A percentile compares a stretch with the other conserved stretches of the same genome.
Evolutionary conservation across 2,888 invertebrate species (phyloP).

Genomic region (Itoplectis maculator): DNA sequence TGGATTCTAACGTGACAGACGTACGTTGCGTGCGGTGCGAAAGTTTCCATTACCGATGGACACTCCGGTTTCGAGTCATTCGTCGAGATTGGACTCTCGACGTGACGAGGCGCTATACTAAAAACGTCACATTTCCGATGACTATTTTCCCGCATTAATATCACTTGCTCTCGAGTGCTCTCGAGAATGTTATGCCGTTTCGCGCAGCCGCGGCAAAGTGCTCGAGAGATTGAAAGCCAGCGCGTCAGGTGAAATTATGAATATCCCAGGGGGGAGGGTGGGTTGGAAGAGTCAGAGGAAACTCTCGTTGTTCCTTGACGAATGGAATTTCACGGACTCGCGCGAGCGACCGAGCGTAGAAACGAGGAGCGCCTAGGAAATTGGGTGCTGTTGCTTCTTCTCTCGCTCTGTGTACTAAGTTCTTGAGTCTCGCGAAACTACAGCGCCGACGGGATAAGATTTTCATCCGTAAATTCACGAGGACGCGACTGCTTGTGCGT

Average conservation of each 20-base stretch:
- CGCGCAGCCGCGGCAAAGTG: conserved; percentile 2
- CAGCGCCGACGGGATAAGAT: conserved; percentile 62
- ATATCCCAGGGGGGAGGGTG: neutral
- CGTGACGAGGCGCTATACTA: too few relatives aligned
- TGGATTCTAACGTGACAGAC: neutral
- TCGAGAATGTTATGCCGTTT: conserved; percentile 17
- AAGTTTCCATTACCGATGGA: neutral
- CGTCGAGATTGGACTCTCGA: too few relatives aligned
- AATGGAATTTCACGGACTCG: conserved; percentile 60
- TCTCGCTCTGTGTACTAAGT: conserved; percentile 46
- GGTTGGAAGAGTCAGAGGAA: conserved; percentile 1
- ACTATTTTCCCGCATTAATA: too few relatives aligned
- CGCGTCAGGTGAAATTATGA: conserved; percentile 38
- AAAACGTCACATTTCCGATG: too few relatives aligned
- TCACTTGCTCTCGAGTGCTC: too few relatives aligned
- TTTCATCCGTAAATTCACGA: conserved; percentile 58
- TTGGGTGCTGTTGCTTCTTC: conserved; percentile 25
- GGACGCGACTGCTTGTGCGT: conserved; percentile 57
- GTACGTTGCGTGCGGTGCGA: neutral
- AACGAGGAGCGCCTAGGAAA: conserved; percentile 14
- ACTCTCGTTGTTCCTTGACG: conserved; percentile 38
- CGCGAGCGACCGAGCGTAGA: conserved; percentile 4
- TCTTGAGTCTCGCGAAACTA: conserved; percentile 45
- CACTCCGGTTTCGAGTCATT: neutral
- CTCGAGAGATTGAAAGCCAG: conserved; percentile 30